Conservation (phyloP, 1,140 invertebrate genomes). For the Chelonus insularis region DNA sequence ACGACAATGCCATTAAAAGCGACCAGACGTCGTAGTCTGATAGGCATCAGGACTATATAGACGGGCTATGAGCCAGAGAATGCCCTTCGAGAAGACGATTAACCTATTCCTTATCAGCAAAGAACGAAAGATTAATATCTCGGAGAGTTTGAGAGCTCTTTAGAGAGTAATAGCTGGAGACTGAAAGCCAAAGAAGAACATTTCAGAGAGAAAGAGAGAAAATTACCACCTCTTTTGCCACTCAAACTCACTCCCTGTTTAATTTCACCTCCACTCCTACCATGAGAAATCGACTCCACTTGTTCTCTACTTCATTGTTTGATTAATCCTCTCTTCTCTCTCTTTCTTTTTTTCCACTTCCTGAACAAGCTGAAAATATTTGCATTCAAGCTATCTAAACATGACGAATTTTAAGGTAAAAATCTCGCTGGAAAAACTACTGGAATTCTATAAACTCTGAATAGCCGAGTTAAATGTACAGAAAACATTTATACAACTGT, state of each 20-base stretch:
- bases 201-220: neutral
- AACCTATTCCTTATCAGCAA: constrained; percentile 27
- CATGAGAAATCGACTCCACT: too few species aligned
- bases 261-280: constrained; percentile 34
- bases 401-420: too few species aligned
- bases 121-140: constrained; percentile 26
- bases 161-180: constrained; percentile 16
- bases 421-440: too few species aligned
- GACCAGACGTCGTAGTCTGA: constrained; percentile 12
- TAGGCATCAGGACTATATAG: neutral
- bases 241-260: constrained; percentile 35
- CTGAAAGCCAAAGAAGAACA: neutral
- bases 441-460: too few species aligned
- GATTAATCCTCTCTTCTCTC: too few species aligned
- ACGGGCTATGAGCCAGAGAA: constrained; percentile 4
- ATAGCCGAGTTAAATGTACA: too few species aligned
- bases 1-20: constrained; percentile 25
- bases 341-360: too few species aligned
- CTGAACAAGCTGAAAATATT: too few species aligned
- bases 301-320: too few species aligned
- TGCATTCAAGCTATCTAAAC: too few species aligned
- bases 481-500: too few species aligned
- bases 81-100: constrained; percentile 21
- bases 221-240: constrained; percentile 25
- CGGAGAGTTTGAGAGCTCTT: constrained; percentile 23